These are phyloP conservation scores for Iselma pallidipennis DNA, from an alignment of 2,888 invertebrate genomes.

Conservation along the genomic window DNA sequence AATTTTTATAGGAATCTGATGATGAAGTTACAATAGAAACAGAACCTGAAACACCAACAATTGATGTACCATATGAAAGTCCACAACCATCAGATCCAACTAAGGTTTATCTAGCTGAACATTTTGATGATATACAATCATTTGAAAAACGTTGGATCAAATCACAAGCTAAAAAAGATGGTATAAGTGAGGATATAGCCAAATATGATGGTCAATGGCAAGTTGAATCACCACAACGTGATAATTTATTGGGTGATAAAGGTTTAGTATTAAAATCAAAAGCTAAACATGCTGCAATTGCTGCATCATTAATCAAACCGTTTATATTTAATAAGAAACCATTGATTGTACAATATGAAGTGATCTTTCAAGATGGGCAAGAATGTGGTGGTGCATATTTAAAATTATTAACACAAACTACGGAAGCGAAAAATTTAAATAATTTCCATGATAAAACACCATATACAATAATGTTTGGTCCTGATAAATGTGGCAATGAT, in stretches of 20 bases:
- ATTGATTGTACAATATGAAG: conserved; percentile 89
- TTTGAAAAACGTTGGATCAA: conserved; percentile 82
- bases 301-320: conserved; percentile 74
- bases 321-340: conserved; percentile 85
- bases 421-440: conserved; percentile 71
- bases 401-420: conserved; percentile 77
- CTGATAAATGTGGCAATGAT: conserved; percentile 98
- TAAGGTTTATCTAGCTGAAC: conserved; percentile 77
- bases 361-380: conserved; percentile 90
- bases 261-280: conserved; percentile 91
- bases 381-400: conserved; percentile 99
- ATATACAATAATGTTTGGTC: conserved; percentile 99
- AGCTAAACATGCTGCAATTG: conserved; percentile 95
- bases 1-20: conserved; percentile 28
- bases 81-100: conserved; percentile 67
- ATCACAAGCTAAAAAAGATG: conserved; percentile 91
- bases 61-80: conserved; percentile 68
- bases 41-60: conserved; percentile 38
- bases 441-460: conserved; percentile 94
- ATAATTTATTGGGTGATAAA: conserved; percentile 76
- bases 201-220: conserved; percentile 91
- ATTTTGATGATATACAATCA: conserved; percentile 77
- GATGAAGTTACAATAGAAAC: conserved; percentile 49
- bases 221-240: conserved; percentile 75
- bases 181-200: conserved; percentile 82